phyloP scores from a whole-genome alignment of 2,797 vertebrate genomes.

The Pseudochromis fuscus region DNA sequence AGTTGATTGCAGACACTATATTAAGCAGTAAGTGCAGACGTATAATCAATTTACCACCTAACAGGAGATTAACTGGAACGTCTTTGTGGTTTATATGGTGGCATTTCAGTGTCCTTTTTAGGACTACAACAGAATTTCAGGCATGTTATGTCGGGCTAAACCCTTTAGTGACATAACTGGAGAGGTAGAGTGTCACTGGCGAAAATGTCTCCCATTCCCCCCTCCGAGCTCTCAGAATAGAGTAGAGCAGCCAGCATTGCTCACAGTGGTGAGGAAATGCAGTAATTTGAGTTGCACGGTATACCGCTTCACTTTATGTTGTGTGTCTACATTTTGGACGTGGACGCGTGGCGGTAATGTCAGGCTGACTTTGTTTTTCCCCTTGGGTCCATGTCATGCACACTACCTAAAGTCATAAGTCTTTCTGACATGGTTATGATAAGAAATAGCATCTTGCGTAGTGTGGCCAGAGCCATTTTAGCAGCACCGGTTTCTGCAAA shows the following conservation, averaged over 20 bases:
- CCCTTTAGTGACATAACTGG: slow-evolving; percentile 55
- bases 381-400: slow-evolving; percentile 14
- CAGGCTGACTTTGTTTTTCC: slow-evolving; percentile 49
- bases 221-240: slow-evolving; percentile 52
- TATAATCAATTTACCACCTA: slow-evolving; percentile 35
- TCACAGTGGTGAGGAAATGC: slow-evolving; percentile 30
- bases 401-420: background rate
- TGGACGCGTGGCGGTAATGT: slow-evolving; percentile 1
- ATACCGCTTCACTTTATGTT: slow-evolving; percentile 6
- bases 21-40: slow-evolving; percentile 14
- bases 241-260: slow-evolving; percentile 23
- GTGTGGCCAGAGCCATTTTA: background rate
- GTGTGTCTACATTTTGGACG: slow-evolving; percentile 15
- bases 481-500: background rate
- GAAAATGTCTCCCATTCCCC: slow-evolving; percentile 43
- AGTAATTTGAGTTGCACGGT: slow-evolving; percentile 37
- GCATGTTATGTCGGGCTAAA: slow-evolving; percentile 24
- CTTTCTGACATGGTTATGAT: slow-evolving; percentile 13
- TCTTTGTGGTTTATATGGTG: background rate
- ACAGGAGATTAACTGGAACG: slow-evolving; percentile 28
- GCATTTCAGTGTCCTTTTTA: slow-evolving; percentile 30
- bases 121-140: slow-evolving; percentile 28
- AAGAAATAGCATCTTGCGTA: background rate
- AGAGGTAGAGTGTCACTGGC: slow-evolving; percentile 8
- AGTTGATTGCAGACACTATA: slow-evolving; percentile 21